These are phyloP conservation scores for Dendrocincla tyrannina DNA, from an alignment of 2,797 vertebrate species.

Conservation along the genomic window DNA sequence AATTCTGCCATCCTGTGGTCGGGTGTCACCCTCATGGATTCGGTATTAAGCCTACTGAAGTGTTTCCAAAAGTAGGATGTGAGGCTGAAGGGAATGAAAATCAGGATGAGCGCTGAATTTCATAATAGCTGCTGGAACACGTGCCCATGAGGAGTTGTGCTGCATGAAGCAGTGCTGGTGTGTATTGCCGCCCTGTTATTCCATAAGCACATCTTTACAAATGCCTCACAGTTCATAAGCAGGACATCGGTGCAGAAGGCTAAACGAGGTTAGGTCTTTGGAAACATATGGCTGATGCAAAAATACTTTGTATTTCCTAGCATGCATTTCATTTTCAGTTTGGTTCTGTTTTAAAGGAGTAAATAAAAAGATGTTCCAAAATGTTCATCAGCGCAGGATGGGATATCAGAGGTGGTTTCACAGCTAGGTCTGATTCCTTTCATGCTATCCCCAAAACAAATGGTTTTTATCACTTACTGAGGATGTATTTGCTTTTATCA, in stretches of 20 bases:
- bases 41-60: neutral
- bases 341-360: neutral
- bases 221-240: neutral
- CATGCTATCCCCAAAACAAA: neutral
- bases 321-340: neutral
- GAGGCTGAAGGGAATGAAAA: neutral
- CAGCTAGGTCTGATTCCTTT: neutral
- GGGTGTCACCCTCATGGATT: rapidly evolving
- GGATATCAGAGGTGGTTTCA: neutral
- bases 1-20: neutral
- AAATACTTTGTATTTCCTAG: neutral
- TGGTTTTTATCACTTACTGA: neutral
- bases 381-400: neutral
- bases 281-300: neutral
- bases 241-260: neutral
- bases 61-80: neutral
- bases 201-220: neutral
- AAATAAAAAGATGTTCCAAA: neutral
- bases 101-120: neutral
- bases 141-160: neutral
- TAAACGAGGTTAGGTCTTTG: neutral
- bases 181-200: neutral
- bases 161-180: neutral
- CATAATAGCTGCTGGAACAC: neutral
- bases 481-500: neutral